A percentile compares a stretch with the other conserved stretches of the same genome.
phyloP scores from a whole-genome alignment of 2,888 invertebrate species.

The Palloptera scutellata region DNA sequence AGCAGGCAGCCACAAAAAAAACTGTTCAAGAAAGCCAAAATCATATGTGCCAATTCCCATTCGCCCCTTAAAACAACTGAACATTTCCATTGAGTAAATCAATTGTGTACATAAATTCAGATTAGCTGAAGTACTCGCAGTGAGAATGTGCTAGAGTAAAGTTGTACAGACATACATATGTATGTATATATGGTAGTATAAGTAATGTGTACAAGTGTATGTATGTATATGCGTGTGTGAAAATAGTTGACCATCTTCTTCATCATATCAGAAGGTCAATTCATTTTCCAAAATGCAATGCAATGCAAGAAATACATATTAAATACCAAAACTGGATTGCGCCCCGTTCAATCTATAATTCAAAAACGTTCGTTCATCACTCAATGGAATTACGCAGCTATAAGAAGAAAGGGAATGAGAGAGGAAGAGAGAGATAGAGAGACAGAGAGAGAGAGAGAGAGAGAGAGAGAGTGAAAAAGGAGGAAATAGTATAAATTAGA shows the following conservation, averaged over 20 bases:
- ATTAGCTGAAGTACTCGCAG: slow-evolving; percentile 44
- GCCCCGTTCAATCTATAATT: too few species aligned
- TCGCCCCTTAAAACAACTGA: slow-evolving; percentile 27
- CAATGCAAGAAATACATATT: too few species aligned
- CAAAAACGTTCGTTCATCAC: slow-evolving; percentile 14
- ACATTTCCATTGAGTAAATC: slow-evolving; percentile 48
- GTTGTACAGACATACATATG: background rate
- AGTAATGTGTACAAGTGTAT: slow-evolving; percentile 2
- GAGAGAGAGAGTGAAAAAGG: too few species aligned
- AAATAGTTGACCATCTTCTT: slow-evolving; percentile 34
- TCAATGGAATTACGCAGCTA: slow-evolving; percentile 1
- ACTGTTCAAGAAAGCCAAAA: slow-evolving; percentile 36
- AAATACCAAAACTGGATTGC: too few species aligned
- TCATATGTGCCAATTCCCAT: slow-evolving; percentile 46
- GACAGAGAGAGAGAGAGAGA: too few species aligned
- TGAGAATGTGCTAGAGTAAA: background rate
- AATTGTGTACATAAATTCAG: slow-evolving; percentile 54
- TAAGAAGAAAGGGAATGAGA: slow-evolving; percentile 5
- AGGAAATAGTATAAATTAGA: too few species aligned
- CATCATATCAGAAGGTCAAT: too few species aligned
- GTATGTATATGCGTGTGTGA: slow-evolving; percentile 33
- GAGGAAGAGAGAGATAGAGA: too few species aligned
- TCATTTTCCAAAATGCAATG: too few species aligned
- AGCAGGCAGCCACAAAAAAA: background rate
- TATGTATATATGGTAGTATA: slow-evolving; percentile 24